phyloP scores from a whole-genome alignment of 2,888 invertebrate species.

The Hydroisotoma schaefferi region DNA sequence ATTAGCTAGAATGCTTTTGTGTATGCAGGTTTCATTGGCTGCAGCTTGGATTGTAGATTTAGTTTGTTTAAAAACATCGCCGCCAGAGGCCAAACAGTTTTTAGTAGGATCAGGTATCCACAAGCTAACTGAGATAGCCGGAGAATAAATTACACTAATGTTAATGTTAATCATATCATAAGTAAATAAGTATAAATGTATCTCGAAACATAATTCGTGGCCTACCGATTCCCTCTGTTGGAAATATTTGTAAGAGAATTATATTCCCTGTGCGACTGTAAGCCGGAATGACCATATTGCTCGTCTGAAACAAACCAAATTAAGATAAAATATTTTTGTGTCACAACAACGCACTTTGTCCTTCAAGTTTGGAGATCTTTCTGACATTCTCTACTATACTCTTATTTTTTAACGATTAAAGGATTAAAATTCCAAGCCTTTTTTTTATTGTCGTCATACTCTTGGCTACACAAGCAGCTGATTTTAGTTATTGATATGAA shows the following conservation, averaged over 20 bases:
- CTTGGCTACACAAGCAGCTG: too few species aligned
- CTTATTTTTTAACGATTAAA: too few species aligned
- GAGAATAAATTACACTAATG: too few species aligned
- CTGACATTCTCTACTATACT: too few species aligned
- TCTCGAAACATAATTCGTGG: background rate
- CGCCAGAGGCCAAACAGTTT: background rate
- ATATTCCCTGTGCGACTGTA: constrained; percentile 23
- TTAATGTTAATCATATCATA: too few species aligned
- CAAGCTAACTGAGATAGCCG: too few species aligned
- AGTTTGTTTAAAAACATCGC: background rate
- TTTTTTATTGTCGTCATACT: too few species aligned
- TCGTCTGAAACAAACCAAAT: background rate
- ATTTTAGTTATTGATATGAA: too few species aligned
- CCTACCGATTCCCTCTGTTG: constrained; percentile 26
- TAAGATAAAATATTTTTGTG: too few species aligned
- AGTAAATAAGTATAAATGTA: background rate
- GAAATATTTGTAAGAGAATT: constrained; percentile 31
- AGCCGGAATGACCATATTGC: constrained; percentile 23
- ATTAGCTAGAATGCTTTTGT: background rate
- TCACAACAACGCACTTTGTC: too few species aligned
- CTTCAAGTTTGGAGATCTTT: too few species aligned
- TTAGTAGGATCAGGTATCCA: background rate
- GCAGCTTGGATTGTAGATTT: background rate
- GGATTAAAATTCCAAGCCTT: too few species aligned
- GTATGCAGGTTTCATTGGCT: constrained; percentile 26